phyloP scores from a whole-genome alignment of 2,113 vertebrate species.

The Dipodomys spectabilis region DNA sequence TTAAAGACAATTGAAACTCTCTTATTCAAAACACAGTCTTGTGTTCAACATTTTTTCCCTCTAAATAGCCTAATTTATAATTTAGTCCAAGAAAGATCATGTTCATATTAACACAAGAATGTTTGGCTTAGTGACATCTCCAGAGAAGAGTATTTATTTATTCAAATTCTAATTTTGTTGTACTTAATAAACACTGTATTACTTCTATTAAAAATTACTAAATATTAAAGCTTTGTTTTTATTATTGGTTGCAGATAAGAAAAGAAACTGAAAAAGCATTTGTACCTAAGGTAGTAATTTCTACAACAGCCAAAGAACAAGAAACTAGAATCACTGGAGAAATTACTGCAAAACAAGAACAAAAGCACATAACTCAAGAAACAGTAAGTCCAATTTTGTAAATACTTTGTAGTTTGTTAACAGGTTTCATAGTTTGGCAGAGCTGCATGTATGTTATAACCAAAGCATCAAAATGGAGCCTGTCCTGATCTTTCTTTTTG shows the following conservation, averaged over 20 bases:
- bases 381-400: conserved; percentile 84
- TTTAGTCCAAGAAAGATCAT: neutral
- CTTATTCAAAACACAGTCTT: neutral
- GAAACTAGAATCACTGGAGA: conserved; percentile 86
- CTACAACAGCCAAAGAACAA: conserved; percentile 83
- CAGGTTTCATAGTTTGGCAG: neutral
- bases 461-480: neutral
- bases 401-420: neutral
- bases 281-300: conserved; percentile 89
- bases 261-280: conserved; percentile 88
- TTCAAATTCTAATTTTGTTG: conserved; percentile 13
- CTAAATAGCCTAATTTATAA: neutral
- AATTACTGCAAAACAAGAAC: conserved; percentile 86
- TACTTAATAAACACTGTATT: neutral
- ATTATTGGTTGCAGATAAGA: conserved; percentile 86
- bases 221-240: conserved; percentile 74
- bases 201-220: conserved; percentile 17
- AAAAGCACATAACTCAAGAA: conserved; percentile 86
- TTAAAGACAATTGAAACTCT: neutral
- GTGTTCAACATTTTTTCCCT: neutral
- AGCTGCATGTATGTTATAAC: neutral
- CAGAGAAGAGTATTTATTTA: neutral
- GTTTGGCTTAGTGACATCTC: neutral
- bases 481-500: neutral
- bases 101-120: neutral